A percentile compares a stretch with the other conserved stretches of the same genome.
Evolutionary conservation across 2,797 vertebrate genomes (phyloP).

Genomic region (Mycteria americana): DNA sequence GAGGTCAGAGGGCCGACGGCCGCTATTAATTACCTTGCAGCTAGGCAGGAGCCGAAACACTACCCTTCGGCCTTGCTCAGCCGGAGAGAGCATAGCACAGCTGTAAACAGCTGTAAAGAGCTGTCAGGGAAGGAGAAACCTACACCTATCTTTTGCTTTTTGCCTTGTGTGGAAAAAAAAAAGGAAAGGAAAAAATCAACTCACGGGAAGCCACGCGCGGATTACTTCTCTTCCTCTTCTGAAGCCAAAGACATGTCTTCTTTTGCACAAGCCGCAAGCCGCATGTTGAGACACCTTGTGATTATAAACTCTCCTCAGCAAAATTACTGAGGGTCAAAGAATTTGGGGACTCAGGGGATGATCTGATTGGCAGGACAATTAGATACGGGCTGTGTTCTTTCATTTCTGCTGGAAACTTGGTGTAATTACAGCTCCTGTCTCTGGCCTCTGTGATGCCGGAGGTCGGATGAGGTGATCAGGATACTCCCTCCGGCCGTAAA

Average conservation of each 20-base stretch:
- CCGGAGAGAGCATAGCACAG: not conserved
- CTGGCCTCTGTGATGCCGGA: not conserved
- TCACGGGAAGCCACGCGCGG: rapidly evolving
- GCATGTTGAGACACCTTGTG: not conserved
- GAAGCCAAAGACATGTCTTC: not conserved
- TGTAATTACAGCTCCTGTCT: conserved; percentile 55
- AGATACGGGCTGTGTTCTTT: not conserved
- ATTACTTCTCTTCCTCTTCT: not conserved
- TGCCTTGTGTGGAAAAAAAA: not conserved
- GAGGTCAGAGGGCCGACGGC: not conserved
- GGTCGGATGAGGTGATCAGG: conserved; percentile 18
- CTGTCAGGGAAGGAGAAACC: not conserved
- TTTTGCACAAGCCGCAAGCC: rapidly evolving
- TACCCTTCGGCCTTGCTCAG: not conserved
- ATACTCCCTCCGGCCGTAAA: conserved; percentile 34
- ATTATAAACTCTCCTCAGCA: conserved; percentile 11
- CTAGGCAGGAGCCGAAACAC: not conserved
- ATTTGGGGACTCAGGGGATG: not conserved
- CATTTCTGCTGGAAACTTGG: conserved; percentile 27
- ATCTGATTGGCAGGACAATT: conserved; percentile 54
- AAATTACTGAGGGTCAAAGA: conserved; percentile 14
- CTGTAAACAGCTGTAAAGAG: conserved; percentile 1
- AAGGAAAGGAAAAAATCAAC: not conserved
- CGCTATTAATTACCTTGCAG: not conserved
- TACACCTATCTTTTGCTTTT: not conserved